Conservation (phyloP, 2,113 vertebrate species). For the Caretta caretta region DNA sequence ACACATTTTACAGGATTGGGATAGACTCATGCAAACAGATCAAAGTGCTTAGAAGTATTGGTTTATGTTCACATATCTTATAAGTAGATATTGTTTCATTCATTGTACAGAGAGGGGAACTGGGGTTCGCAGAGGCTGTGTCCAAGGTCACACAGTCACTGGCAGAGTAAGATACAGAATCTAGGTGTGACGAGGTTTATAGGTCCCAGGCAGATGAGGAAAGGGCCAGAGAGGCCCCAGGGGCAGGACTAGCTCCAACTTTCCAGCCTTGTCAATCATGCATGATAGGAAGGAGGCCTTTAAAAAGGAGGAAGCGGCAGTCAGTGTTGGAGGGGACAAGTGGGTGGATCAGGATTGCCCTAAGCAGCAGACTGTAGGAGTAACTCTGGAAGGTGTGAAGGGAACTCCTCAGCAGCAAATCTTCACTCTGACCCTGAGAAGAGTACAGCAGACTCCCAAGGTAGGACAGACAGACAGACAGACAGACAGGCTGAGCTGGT, state of each 20-base stretch:
- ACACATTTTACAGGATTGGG: background rate
- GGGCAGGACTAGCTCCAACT: background rate
- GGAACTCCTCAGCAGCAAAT: too few species aligned
- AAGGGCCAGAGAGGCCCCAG: background rate
- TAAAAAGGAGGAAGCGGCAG: too few species aligned
- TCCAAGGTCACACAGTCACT: background rate
- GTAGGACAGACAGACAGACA: too few species aligned
- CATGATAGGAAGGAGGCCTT: background rate
- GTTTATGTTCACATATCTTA: background rate
- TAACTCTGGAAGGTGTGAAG: too few species aligned
- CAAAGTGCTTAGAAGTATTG: background rate
- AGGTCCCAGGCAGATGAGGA: background rate
- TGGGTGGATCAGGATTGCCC: too few species aligned
- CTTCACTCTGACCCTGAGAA: too few species aligned
- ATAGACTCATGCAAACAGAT: background rate
- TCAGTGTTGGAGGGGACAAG: too few species aligned
- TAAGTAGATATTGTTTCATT: background rate
- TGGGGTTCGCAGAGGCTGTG: background rate
- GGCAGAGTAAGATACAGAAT: background rate
- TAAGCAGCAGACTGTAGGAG: too few species aligned
- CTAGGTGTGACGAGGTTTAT: background rate
- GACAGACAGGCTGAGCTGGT: too few species aligned
- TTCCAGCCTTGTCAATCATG: background rate
- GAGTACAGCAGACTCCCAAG: too few species aligned
- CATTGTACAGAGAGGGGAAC: background rate